Evolutionary conservation across 1,140 invertebrate species (phyloP).

Genomic region (Gryon sp.): DNA sequence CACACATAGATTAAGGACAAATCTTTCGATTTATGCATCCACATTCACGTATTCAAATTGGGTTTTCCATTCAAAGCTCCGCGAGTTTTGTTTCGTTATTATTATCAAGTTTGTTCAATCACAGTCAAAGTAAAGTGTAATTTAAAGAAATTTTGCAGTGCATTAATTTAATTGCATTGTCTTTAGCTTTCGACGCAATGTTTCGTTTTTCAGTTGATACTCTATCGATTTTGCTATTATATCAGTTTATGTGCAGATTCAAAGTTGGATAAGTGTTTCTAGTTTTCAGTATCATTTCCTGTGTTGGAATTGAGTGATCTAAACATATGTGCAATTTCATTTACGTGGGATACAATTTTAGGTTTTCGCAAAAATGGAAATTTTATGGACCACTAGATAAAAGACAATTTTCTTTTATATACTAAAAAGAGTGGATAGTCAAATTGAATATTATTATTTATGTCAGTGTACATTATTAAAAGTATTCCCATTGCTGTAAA

Average conservation of each 20-base stretch:
- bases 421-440: too few relatives aligned
- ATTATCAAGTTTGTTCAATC: background rate
- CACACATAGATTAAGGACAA: background rate
- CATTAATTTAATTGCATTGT: background rate
- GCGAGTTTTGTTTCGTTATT: too few relatives aligned
- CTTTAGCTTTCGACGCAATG: background rate
- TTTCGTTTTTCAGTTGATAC: background rate
- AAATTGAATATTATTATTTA: too few relatives aligned
- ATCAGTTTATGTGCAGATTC: slow-evolving; percentile 19
- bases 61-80: slow-evolving; percentile 7
- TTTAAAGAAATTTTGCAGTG: too few relatives aligned
- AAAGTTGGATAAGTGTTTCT: slow-evolving; percentile 9
- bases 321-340: background rate
- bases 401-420: too few relatives aligned
- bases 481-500: too few relatives aligned
- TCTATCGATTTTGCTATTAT: slow-evolving; percentile 7
- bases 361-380: too few relatives aligned
- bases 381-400: too few relatives aligned
- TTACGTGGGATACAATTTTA: background rate
- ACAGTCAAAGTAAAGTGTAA: background rate
- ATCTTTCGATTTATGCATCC: slow-evolving; percentile 11
- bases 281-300: slow-evolving; percentile 3
- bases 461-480: too few relatives aligned
- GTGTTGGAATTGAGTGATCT: background rate
- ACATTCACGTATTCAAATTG: slow-evolving; percentile 8